A percentile compares a stretch with the other conserved stretches of the same genome.
These are phyloP conservation scores for Enteromius afrohamiltoni DNA, from an alignment of 2,797 vertebrate genomes.

Conservation along the genomic window DNA sequence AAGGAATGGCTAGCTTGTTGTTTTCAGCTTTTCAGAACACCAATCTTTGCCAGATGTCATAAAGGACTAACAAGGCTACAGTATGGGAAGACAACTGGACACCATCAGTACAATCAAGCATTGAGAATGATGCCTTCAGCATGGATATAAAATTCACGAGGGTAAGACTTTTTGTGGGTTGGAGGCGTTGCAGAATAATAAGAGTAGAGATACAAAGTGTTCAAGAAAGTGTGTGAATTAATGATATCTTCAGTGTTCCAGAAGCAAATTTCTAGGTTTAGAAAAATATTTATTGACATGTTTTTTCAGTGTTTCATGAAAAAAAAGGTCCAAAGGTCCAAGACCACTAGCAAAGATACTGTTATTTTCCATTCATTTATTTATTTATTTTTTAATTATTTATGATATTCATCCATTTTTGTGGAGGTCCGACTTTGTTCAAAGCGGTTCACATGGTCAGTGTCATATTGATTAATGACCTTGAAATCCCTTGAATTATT, in stretches of 20 bases:
- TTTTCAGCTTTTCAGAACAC: conserved; percentile 44
- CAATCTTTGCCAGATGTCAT: conserved; percentile 48
- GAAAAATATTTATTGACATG: not conserved
- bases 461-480: not conserved
- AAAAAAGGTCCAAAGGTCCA: not conserved
- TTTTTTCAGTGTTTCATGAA: not conserved
- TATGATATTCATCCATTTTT: not conserved
- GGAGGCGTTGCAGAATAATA: conserved; percentile 37
- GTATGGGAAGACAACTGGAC: conserved; percentile 21
- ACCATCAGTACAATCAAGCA: conserved; percentile 25
- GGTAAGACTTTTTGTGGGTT: conserved; percentile 15
- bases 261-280: not conserved
- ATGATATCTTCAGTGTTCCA: not conserved
- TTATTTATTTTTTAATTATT: not conserved
- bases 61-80: conserved; percentile 23
- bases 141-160: conserved; percentile 26
- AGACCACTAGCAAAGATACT: not conserved
- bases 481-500: not conserved
- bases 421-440: not conserved
- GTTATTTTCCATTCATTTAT: too few species aligned
- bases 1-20: conserved; percentile 49
- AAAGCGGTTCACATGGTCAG: not conserved
- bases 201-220: not conserved
- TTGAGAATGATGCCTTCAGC: conserved; percentile 6
- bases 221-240: conserved; percentile 19